These are phyloP conservation scores for Suncus etruscus DNA, from an alignment of 2,113 vertebrate genomes.

Conservation along the genomic window DNA sequence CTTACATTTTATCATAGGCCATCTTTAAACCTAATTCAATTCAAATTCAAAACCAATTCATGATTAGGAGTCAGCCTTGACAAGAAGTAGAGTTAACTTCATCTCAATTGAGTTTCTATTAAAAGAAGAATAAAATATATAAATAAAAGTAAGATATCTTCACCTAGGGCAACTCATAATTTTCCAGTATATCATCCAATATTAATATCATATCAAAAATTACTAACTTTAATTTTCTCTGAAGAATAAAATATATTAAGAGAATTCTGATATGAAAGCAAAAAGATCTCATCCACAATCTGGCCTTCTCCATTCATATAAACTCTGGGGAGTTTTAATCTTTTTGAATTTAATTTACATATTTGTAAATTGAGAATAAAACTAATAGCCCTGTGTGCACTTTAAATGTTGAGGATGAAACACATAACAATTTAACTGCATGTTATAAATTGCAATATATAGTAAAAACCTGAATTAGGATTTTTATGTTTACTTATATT, in stretches of 20 bases:
- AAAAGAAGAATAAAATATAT: slow-evolving; percentile 50
- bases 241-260: slow-evolving; percentile 56
- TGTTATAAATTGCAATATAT: not conserved
- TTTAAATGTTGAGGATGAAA: slow-evolving; percentile 39
- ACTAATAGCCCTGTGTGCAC: not conserved
- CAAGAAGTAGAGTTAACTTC: slow-evolving; percentile 11
- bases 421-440: not conserved
- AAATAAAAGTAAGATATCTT: slow-evolving; percentile 59
- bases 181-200: slow-evolving; percentile 53
- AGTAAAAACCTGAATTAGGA: not conserved
- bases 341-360: slow-evolving; percentile 48
- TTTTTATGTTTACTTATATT: not conserved
- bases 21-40: slow-evolving; percentile 45
- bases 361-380: slow-evolving; percentile 56
- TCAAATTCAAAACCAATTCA: slow-evolving; percentile 59
- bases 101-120: slow-evolving; percentile 31
- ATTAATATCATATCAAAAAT: slow-evolving; percentile 58
- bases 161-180: slow-evolving; percentile 27
- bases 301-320: not conserved
- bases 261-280: slow-evolving; percentile 8
- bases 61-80: slow-evolving; percentile 21
- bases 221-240: slow-evolving; percentile 49
- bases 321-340: not conserved
- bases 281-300: slow-evolving; percentile 9
- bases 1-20: not conserved